Base-by-base conservation (phyloP, 1,140 invertebrate species). In the Heliconius nattereri region DNA sequence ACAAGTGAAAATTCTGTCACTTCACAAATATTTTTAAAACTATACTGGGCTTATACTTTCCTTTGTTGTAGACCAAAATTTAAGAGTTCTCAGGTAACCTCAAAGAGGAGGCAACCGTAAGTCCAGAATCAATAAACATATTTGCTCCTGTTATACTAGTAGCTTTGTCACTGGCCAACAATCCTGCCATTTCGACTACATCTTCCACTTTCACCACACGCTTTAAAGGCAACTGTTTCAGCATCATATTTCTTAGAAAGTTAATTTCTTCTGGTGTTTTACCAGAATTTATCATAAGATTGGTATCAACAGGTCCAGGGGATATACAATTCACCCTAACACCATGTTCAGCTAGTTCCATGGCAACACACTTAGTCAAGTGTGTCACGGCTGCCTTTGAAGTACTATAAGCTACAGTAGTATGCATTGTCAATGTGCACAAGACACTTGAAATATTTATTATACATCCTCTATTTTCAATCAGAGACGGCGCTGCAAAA, bases 301-400 rank as follows among this genome's bases (percentile, higher is more conserved):
- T 84, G 11, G 85, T 86, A 29, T 83, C 83, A 5, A 84, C 80
- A 23, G 72, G 70, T 35, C 85, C 85, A 1, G 86, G 85, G 7
- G 79, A 78, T 26, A 89, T 76, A 20, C 72, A 81, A 76, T 90
- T 90, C 0, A 87, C 84, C 78, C 88, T 83, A 5, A 87, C 83
- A 11, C 86, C 84, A 66, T 81, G 60, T 13, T 57, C 19, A 13
- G 83, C 85, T 60, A 88, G 40, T 9, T 88, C 85, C 13, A 82
- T 73, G 35, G 88, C 88, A 20, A 78, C 70, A 73, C 79, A 76
- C 54, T 81, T 85, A 1, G 85, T 86, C 35, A 89, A 88, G 52
- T 81, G 81, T 5, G 35, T 71, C 7, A 89, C 72, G 37, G 73
- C 85, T 8, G 80, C 82, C 77, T 86, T 83, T 1, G 82, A 78